These are phyloP conservation scores for Metridium senile DNA, from an alignment of 92 coral and sea anemone genomes.

Conservation along the genomic window DNA sequence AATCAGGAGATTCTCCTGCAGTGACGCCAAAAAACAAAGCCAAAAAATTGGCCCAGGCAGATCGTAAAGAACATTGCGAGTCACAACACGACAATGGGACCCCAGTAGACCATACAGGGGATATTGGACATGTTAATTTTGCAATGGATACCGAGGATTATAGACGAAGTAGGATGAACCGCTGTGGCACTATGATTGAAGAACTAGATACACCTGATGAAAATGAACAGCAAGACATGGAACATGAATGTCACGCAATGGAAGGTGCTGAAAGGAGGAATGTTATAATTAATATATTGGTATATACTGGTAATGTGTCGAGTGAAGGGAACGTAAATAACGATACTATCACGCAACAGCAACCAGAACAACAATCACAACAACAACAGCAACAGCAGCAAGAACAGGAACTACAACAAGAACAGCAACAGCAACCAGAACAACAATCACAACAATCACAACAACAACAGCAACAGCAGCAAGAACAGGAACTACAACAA, in stretches of 20 bases:
- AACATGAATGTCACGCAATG: not conserved
- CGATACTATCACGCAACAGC: not conserved
- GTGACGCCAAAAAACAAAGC: not conserved
- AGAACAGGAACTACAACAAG: not conserved
- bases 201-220: not conserved
- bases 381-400: not conserved
- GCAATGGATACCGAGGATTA: not conserved
- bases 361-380: not conserved
- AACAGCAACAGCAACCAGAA: no score
- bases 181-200: constrained; percentile 1
- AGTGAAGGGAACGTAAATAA: not conserved
- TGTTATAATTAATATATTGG: not conserved
- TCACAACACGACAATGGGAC: not conserved
- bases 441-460: not conserved
- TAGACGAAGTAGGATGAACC: not conserved
- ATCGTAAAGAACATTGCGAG: not conserved
- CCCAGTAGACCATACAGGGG: not conserved
- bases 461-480: not conserved
- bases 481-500: not conserved
- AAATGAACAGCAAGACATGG: not conserved
- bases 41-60: not conserved
- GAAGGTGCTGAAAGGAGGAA: not conserved
- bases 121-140: not conserved
- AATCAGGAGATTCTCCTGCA: not conserved
- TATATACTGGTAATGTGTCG: no score